Evolutionary conservation across 2,113 vertebrate genomes (phyloP), one percentile per base, ranked within the genome.

Genomic region (Scomber scombrus): DNA sequence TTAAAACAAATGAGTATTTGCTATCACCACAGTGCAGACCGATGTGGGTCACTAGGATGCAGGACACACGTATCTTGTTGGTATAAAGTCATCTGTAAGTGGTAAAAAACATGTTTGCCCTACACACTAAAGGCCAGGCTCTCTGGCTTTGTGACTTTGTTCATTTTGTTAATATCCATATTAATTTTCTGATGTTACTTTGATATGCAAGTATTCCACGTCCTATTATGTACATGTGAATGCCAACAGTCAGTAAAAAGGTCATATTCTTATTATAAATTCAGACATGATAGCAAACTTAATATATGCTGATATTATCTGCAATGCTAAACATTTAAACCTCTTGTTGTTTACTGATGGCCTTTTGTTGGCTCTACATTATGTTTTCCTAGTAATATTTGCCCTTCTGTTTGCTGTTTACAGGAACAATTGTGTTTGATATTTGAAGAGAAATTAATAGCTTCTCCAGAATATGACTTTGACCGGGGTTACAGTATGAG

Each of bases 261-360:
- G 47, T 78, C 52, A 71, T 47, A 21, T 60, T 50, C 54, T 66
- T 4, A 57, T 64, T 29, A 57, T 14, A 29, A 40, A 75, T 72
- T 58, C 43, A 57, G 65, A 7, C 47, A 60, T 60, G 16, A 52
- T 29, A 51, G 31, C 15, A 57, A 71, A 66, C 18, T 11, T 50
- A 15, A 65, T 26, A 61, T 57, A 61, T 72, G 65, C 63, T 60
- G 43, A 67, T 18, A 18, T 72, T 63, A 71, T 73, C 40, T 31
- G 7, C 26, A 34, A 64, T 70, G 43, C 13, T 58, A 64, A 52
- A 14, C 19, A 62, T 14, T 60, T 13, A 54, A 67, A 62, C n/a
- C 26, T 55, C 3, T 29, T 46, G 43, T 14, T 70, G 14, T 66
- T 78, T 49, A n/a, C 34, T 40, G 34, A 40, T 40, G 34, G 34